Evolutionary conservation across 2,797 vertebrate genomes (phyloP).

Genomic region (Siniperca undulata): DNA sequence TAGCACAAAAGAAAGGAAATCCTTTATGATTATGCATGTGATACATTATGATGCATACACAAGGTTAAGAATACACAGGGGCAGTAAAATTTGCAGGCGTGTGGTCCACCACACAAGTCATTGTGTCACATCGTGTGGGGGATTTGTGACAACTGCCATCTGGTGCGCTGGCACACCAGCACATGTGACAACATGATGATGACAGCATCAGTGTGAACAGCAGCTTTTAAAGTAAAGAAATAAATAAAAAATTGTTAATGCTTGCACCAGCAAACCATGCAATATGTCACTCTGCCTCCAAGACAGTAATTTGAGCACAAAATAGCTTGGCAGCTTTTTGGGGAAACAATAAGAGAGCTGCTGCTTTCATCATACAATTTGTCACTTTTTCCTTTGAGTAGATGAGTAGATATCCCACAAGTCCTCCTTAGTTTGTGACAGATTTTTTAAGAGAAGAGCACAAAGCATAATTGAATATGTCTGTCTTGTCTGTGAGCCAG

Average conservation of each 20-base stretch:
- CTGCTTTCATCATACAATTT: conserved; percentile 61
- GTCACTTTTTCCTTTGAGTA: conserved; percentile 61
- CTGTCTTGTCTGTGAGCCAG: conserved; percentile 50
- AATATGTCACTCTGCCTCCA: conserved; percentile 67
- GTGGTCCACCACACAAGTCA: conserved; percentile 61
- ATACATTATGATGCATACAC: conserved; percentile 57
- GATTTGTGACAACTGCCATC: conserved; percentile 81
- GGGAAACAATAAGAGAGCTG: conserved; percentile 61
- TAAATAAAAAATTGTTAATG: conserved; percentile 38
- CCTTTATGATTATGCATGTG: conserved; percentile 64
- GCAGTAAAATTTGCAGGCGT: conserved; percentile 46
- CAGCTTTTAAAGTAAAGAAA: conserved; percentile 50
- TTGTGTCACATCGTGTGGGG: conserved; percentile 67
- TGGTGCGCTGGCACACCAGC: conserved; percentile 72
- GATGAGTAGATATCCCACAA: conserved; percentile 64
- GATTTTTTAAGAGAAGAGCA: conserved; percentile 44
- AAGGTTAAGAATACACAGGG: conserved; percentile 54
- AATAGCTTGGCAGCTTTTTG: conserved; percentile 63
- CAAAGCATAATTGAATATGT: conserved; percentile 61
- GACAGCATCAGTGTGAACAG: conserved; percentile 68
- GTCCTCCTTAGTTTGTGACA: conserved; percentile 57
- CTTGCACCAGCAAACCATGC: conserved; percentile 45
- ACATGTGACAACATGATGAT: conserved; percentile 74
- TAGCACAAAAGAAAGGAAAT: conserved; percentile 50
- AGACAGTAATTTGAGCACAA: conserved; percentile 64